Evolutionary conservation across 30 jellyfish, hydroid and myxozoan species (phyloP).

Genomic region (Nemopilema nomurai): DNA sequence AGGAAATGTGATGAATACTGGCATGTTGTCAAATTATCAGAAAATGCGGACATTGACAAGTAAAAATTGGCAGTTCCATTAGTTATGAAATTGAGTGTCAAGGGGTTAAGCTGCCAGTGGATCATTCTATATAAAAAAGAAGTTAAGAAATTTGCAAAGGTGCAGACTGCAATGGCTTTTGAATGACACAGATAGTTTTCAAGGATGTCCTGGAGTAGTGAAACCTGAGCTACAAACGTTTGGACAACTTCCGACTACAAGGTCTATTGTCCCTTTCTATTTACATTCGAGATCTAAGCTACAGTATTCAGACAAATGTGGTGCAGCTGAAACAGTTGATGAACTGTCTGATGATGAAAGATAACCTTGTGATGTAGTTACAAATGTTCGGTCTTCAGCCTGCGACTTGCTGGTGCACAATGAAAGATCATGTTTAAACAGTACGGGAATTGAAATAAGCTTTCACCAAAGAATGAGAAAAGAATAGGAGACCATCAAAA

Average conservation of each 20-base stretch:
- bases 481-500: neutral
- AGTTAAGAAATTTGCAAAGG: neutral
- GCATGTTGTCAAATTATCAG: neutral
- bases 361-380: neutral
- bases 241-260: neutral
- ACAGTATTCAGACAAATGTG: neutral
- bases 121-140: neutral
- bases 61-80: neutral
- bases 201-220: neutral
- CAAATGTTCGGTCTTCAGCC: neutral
- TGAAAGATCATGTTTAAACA: neutral
- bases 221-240: neutral
- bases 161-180: neutral
- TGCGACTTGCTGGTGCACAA: neutral
- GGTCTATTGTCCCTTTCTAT: neutral
- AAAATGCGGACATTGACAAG: neutral
- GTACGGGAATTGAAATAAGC: neutral
- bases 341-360: neutral
- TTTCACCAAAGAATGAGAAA: neutral
- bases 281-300: neutral
- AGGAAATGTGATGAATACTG: neutral
- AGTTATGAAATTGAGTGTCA: neutral
- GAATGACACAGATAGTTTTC: neutral
- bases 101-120: neutral
- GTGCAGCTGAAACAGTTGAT: neutral